Percentiles rank a stretch among this genome's conserved stretches.
Evolutionary conservation across 2,888 invertebrate species (phyloP).

Genomic region (Pasiphila rectangulata): DNA sequence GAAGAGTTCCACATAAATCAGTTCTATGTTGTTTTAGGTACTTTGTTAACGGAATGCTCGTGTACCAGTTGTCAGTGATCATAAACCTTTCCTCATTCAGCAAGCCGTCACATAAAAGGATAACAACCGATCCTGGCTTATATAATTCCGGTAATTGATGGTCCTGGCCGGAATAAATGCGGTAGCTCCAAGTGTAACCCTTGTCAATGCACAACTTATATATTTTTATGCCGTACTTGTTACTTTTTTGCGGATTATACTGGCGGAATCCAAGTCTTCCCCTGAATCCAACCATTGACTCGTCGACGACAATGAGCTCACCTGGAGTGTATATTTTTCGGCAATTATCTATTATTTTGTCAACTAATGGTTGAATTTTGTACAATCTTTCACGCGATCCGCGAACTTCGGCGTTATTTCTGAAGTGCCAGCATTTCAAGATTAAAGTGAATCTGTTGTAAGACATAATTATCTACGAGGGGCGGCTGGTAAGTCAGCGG

Average conservation of each 20-base stretch:
- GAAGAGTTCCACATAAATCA: too few relatives aligned
- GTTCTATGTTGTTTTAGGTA: too few relatives aligned
- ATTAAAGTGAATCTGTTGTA: constrained; percentile 29
- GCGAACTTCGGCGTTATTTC: constrained; percentile 21
- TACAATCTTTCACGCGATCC: constrained; percentile 24
- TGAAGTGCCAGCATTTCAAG: constrained; percentile 33
- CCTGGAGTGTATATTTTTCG: constrained; percentile 23
- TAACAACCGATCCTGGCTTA: constrained; percentile 1
- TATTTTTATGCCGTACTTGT: constrained; percentile 32
- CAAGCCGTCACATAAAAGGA: neutral
- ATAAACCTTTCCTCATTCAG: neutral
- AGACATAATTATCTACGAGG: constrained; percentile 29
- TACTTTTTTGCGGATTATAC: constrained; percentile 31
- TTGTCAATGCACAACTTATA: constrained; percentile 18
- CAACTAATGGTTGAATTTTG: constrained; percentile 30
- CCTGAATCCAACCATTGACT: constrained; percentile 33
- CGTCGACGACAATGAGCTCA: constrained; percentile 27
- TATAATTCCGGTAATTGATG: neutral
- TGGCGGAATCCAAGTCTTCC: constrained; percentile 24
- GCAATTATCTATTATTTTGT: constrained; percentile 27
- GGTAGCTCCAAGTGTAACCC: constrained; percentile 1
- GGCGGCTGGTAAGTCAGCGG: constrained; percentile 28
- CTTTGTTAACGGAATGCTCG: neutral
- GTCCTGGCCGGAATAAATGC: constrained; percentile 1
- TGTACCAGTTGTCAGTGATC: constrained; percentile 1